Percentiles rank a stretch among this genome's conserved stretches.
These are phyloP conservation scores for Mormyrops attenuatus DNA, from an alignment of 2,797 vertebrate species.

Conservation along the genomic window DNA sequence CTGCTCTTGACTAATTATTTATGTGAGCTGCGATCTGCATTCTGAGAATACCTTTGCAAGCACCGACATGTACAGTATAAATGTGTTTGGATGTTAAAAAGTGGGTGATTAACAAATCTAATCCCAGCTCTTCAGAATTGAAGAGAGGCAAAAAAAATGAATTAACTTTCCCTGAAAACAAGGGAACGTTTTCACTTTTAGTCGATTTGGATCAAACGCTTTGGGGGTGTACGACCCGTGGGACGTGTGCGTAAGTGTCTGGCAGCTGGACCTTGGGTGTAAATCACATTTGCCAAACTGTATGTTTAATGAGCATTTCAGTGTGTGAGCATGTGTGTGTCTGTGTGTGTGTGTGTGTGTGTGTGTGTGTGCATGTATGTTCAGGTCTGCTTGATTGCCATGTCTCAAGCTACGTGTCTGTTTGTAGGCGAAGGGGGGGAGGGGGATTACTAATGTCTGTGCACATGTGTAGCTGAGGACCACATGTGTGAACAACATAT, in stretches of 20 bases:
- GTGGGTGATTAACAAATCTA: not conserved
- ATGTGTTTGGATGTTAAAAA: not conserved
- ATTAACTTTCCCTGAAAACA: not conserved
- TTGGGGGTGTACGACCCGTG: not conserved
- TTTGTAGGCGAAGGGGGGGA: not conserved
- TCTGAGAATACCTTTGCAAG: not conserved
- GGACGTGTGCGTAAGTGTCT: not conserved
- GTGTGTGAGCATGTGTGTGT: not conserved
- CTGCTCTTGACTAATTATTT: not conserved
- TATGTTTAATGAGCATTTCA: not conserved
- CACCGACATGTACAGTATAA: not conserved
- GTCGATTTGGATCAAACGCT: not conserved
- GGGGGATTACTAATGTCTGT: not conserved
- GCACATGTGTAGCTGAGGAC: not conserved
- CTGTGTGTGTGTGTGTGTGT: not conserved
- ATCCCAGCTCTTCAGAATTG: not conserved
- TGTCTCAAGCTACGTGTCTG: not conserved
- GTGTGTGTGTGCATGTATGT: not conserved
- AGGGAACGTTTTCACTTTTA: not conserved
- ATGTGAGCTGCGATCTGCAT: not conserved
- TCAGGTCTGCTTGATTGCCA: not conserved
- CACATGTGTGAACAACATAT: not conserved
- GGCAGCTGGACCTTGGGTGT: not conserved
- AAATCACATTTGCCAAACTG: not conserved
- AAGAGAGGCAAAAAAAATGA: not conserved